Evolutionary conservation across 1,140 invertebrate genomes (phyloP).

Genomic region (Pseudomyrmex concolor): DNA sequence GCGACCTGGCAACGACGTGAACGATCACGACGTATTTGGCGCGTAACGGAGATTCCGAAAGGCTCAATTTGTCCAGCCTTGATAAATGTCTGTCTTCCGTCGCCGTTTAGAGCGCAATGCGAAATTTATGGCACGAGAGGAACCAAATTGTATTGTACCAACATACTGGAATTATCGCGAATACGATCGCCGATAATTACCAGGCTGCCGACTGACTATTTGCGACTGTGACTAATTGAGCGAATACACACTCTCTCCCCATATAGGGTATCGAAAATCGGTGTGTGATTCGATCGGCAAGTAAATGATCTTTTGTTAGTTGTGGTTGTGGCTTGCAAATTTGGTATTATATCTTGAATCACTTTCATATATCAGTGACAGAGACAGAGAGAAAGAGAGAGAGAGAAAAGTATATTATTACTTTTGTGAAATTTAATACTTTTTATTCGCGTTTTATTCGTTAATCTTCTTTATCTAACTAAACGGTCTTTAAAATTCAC

Average conservation of each 20-base stretch:
- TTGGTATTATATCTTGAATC: not conserved
- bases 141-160: conserved; percentile 48
- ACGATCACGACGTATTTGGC: conserved; percentile 55
- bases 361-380: too few species aligned
- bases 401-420: too few species aligned
- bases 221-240: conserved; percentile 9
- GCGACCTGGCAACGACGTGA: conserved; percentile 26
- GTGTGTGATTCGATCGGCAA: not conserved
- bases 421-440: not conserved
- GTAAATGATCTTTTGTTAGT: not conserved
- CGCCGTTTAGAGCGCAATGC: conserved; percentile 7
- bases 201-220: conserved; percentile 13
- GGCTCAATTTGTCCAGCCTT: conserved; percentile 44
- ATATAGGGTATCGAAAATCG: not conserved
- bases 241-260: not conserved
- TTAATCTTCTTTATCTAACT: too few species aligned
- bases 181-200: conserved; percentile 9
- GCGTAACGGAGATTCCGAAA: conserved; percentile 46
- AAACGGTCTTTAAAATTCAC: too few species aligned
- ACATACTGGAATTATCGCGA: conserved; percentile 11
- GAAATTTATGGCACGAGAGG: conserved; percentile 31
- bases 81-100: conserved; percentile 16
- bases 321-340: not conserved
- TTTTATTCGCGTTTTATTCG: not conserved
- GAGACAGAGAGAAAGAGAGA: too few species aligned